Evolutionary conservation across 1,140 invertebrate species (phyloP).

Genomic region (Phymastichus coffea): DNA sequence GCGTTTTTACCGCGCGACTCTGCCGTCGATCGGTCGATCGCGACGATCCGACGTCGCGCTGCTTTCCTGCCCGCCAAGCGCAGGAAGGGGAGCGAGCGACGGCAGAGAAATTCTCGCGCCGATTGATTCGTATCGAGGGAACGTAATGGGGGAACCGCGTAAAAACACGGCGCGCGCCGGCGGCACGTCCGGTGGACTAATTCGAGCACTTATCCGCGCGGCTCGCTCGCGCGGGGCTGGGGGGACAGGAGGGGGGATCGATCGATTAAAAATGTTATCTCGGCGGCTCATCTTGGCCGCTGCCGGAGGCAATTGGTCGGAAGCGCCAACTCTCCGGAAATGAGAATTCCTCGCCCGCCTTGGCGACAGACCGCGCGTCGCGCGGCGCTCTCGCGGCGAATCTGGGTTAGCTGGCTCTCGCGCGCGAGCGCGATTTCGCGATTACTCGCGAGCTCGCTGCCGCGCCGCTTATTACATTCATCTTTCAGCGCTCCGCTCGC

Average conservation of each 20-base stretch:
- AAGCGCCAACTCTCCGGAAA: constrained; percentile 53
- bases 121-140: not conserved
- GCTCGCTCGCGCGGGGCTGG: too few relatives aligned
- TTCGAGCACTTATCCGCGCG: too few relatives aligned
- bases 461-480: not conserved
- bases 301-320: constrained; percentile 32
- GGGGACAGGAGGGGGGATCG: not conserved
- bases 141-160: too few relatives aligned
- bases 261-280: constrained; percentile 8
- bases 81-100: not conserved
- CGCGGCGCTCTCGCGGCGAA: constrained; percentile 21
- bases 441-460: not conserved
- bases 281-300: not conserved
- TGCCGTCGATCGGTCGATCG: too few relatives aligned
- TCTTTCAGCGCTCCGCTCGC: too few relatives aligned
- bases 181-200: too few relatives aligned
- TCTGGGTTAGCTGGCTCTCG: constrained; percentile 29
- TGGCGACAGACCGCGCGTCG: constrained; percentile 39
- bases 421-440: not conserved
- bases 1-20: too few relatives aligned
- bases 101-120: not conserved
- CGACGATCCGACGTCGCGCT: too few relatives aligned
- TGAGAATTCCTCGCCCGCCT: constrained; percentile 44
- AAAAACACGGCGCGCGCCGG: too few relatives aligned
- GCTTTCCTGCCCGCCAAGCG: not conserved